Evolutionary conservation across 2,888 invertebrate genomes (phyloP).

Genomic region (Dascillus cervinus): DNA sequence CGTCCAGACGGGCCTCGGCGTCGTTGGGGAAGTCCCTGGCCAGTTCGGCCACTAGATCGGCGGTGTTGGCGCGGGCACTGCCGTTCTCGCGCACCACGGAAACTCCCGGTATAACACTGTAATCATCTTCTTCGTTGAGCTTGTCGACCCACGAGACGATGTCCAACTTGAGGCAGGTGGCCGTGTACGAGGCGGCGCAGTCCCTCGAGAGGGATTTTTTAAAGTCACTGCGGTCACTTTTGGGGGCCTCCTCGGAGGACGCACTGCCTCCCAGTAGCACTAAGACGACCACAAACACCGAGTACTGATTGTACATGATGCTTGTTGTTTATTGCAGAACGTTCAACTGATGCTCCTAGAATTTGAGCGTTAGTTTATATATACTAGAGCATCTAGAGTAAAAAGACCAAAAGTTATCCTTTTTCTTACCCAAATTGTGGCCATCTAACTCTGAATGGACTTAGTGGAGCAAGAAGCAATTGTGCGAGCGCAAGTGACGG

Average conservation of each 20-base stretch:
- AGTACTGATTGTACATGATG: slow-evolving; percentile 10
- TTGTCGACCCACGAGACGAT: slow-evolving; percentile 69
- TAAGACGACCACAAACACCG: slow-evolving; percentile 11
- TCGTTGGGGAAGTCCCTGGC: slow-evolving; percentile 69
- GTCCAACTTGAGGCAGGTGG: slow-evolving; percentile 72
- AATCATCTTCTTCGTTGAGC: slow-evolving; percentile 60
- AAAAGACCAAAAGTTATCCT: slow-evolving; percentile 19
- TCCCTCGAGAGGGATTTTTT: slow-evolving; percentile 40
- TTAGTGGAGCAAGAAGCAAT: slow-evolving; percentile 44
- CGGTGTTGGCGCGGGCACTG: slow-evolving; percentile 46
- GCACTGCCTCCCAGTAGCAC: slow-evolving; percentile 14
- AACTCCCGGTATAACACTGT: slow-evolving; percentile 65
- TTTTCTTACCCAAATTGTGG: slow-evolving; percentile 24
- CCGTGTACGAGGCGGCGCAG: slow-evolving; percentile 55
- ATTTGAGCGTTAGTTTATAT: slow-evolving; percentile 12
- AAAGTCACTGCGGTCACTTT: slow-evolving; percentile 31
- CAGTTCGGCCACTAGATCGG: slow-evolving; percentile 66
- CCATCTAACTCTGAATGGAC: slow-evolving; percentile 26
- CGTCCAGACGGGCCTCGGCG: slow-evolving; percentile 68
- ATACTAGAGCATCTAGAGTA: slow-evolving; percentile 19
- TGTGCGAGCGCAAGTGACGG: slow-evolving; percentile 25
- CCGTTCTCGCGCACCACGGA: slow-evolving; percentile 61
- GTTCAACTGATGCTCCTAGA: slow-evolving; percentile 13
- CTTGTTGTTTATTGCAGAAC: slow-evolving; percentile 11
- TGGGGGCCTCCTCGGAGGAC: slow-evolving; percentile 12